These are phyloP conservation scores for Tinea semifulvella DNA, from an alignment of 2,888 invertebrate genomes.

Conservation along the genomic window DNA sequence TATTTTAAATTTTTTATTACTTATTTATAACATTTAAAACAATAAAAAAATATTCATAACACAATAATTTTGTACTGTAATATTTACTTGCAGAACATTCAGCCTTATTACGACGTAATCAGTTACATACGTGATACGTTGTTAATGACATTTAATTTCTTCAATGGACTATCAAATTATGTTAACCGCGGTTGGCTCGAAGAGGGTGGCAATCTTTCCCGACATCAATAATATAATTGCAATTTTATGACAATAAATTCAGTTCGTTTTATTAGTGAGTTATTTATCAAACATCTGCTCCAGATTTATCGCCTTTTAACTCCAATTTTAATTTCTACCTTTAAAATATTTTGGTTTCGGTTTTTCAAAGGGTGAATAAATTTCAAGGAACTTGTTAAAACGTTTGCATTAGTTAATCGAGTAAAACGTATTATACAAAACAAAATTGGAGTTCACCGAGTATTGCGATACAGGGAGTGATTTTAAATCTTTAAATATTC, in stretches of 20 bases:
- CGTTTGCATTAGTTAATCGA: conserved; percentile 5
- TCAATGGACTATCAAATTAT: conserved; percentile 13
- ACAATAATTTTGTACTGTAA: too few species aligned
- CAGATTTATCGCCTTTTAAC: conserved; percentile 15
- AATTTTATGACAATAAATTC: conserved; percentile 16
- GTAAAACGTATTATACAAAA: neutral
- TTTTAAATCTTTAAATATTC: neutral
- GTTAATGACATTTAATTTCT: neutral
- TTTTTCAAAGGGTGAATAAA: conserved; percentile 16
- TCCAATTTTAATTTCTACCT: conserved; percentile 11
- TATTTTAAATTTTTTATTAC: too few species aligned
- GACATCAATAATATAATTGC: conserved; percentile 14
- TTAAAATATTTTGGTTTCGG: conserved; percentile 2
- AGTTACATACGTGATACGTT: neutral
- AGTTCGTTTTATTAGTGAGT: conserved; percentile 15
- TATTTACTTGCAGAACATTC: too few species aligned
- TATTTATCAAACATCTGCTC: conserved; percentile 16
- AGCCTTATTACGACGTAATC: too few species aligned
- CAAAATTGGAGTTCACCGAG: conserved; percentile 1
- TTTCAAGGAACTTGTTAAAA: conserved; percentile 12
- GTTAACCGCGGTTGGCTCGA: neutral
- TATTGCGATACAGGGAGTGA: neutral
- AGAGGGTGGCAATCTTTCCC: conserved; percentile 11
- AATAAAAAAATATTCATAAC: too few species aligned
- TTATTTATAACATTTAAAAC: too few species aligned